Evolutionary conservation across 2,113 vertebrate genomes (phyloP).

Genomic region (Menura novaehollandiae): DNA sequence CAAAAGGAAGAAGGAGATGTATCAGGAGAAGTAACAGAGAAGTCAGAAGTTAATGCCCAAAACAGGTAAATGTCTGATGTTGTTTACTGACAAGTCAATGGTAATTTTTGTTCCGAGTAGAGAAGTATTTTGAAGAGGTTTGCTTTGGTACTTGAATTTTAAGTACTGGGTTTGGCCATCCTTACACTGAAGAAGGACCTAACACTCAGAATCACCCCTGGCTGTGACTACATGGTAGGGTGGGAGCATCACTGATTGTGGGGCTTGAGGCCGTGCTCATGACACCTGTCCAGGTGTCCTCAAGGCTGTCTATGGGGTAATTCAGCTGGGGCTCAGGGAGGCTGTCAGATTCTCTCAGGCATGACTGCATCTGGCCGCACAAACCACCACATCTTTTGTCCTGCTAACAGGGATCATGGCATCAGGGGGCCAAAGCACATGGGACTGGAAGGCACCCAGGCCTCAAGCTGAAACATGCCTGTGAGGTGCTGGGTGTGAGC

Average conservation of each 20-base stretch:
- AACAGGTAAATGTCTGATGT: constrained; percentile 80
- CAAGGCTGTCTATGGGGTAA: neutral
- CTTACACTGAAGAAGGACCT: neutral
- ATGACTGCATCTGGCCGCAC: neutral
- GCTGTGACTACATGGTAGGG: neutral
- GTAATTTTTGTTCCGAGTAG: neutral
- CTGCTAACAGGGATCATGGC: neutral
- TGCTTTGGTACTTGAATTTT: neutral
- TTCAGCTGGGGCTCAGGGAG: neutral
- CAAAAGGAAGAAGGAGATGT: constrained; percentile 81
- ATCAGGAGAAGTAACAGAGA: constrained; percentile 72
- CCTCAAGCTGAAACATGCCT: neutral
- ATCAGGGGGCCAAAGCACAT: neutral
- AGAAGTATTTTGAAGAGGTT: neutral
- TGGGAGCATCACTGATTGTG: neutral
- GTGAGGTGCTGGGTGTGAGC: neutral
- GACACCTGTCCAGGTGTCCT: neutral
- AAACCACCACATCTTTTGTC: neutral
- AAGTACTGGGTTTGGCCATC: neutral
- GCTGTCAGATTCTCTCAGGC: neutral
- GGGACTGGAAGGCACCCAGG: neutral
- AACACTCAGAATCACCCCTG: neutral
- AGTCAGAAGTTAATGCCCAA: constrained; percentile 79
- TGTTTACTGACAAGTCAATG: neutral
- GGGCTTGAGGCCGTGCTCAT: neutral